Conservation (phyloP, 2,888 invertebrate species). For the Diarsia mendica region DNA sequence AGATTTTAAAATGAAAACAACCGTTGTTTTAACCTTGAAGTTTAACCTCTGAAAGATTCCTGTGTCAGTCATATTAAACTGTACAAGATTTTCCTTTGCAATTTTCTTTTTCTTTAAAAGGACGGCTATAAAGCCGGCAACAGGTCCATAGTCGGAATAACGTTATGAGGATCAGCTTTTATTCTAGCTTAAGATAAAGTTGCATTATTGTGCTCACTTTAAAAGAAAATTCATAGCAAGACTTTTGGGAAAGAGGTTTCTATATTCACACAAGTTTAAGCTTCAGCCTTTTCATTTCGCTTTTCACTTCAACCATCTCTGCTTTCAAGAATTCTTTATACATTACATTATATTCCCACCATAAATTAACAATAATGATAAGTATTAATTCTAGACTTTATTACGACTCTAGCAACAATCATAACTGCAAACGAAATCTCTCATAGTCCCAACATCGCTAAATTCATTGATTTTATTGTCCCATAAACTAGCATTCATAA, state of each 20-base stretch:
- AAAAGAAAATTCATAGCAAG: slow-evolving; percentile 12
- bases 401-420: background rate
- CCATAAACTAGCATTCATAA: slow-evolving; percentile 16
- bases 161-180: background rate
- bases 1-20: slow-evolving; percentile 32
- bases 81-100: slow-evolving; percentile 1
- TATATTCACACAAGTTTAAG: background rate
- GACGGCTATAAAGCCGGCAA: background rate
- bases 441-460: slow-evolving; percentile 3
- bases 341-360: too few relatives aligned
- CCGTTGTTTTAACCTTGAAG: slow-evolving; percentile 22
- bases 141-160: background rate
- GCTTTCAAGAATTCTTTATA: too few relatives aligned
- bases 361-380: background rate
- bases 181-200: slow-evolving; percentile 13
- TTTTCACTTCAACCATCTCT: background rate
- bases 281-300: background rate
- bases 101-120: background rate
- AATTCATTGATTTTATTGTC: slow-evolving; percentile 7
- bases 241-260: background rate
- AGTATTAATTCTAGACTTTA: slow-evolving; percentile 10
- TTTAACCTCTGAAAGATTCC: background rate
- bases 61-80: slow-evolving; percentile 9
- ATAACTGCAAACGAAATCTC: background rate
- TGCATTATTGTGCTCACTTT: slow-evolving; percentile 21